phyloP scores from a whole-genome alignment of 2,888 invertebrate genomes.

The Disparrhopalites patrizii region DNA sequence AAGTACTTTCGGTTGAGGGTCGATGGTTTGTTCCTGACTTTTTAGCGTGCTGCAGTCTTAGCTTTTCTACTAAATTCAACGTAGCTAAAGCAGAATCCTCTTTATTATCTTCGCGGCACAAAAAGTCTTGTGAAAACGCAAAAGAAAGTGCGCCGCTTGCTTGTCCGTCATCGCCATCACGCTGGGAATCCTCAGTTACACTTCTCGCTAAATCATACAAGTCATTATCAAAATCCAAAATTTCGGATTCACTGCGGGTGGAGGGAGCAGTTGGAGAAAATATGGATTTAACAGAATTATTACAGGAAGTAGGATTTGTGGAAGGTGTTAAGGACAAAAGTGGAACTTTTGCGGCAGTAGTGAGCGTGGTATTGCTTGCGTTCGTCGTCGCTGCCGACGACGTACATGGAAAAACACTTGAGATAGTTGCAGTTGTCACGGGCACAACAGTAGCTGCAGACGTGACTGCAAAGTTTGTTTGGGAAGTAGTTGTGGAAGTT shows the following conservation, averaged over 20 bases:
- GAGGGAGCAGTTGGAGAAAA: conserved; percentile 42
- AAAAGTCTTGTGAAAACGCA: conserved; percentile 62
- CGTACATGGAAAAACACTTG: neutral
- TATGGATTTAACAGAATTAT: conserved; percentile 37
- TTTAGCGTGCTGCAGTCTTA: conserved; percentile 68
- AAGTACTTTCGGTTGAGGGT: conserved; percentile 41
- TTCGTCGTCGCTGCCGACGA: neutral
- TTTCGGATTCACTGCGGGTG: conserved; percentile 38
- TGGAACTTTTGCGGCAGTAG: neutral
- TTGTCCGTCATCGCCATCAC: conserved; percentile 31
- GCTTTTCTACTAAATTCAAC: conserved; percentile 74
- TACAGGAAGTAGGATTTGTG: neutral
- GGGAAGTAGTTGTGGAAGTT: neutral
- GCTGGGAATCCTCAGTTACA: conserved; percentile 43
- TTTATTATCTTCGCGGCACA: conserved; percentile 72
- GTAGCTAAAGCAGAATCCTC: conserved; percentile 81
- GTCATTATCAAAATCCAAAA: conserved; percentile 47
- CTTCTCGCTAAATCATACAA: conserved; percentile 47
- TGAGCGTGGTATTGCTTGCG: no score
- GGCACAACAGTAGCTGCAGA: no score
- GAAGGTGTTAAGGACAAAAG: neutral
- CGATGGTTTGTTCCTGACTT: conserved; percentile 54
- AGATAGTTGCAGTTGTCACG: neutral
- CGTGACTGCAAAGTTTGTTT: neutral
- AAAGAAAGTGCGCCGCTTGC: conserved; percentile 54